phyloP scores from a whole-genome alignment of 2,113 vertebrate species.

The Trichomycterus rosablanca region DNA sequence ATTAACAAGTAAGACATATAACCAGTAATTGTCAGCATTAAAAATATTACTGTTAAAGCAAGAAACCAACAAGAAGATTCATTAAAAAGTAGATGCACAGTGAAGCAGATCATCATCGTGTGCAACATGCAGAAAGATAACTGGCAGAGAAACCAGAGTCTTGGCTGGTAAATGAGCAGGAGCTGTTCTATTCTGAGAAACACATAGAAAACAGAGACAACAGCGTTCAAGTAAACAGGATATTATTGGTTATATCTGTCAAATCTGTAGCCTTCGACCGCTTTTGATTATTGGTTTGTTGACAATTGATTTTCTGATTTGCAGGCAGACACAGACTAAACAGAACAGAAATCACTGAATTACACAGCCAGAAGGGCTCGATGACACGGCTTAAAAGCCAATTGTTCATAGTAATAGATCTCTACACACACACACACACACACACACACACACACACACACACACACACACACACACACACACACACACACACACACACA shows the following conservation, averaged over 20 bases:
- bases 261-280: background rate
- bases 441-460: no score
- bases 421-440: background rate
- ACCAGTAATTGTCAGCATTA: no score
- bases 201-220: background rate
- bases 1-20: no score
- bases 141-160: constrained; percentile 15
- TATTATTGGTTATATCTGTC: background rate
- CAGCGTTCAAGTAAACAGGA: no score
- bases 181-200: constrained; percentile 5
- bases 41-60: no score
- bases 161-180: constrained; percentile 9
- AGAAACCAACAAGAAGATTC: constrained; percentile 14
- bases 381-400: background rate
- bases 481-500: no score
- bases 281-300: background rate
- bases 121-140: constrained; percentile 17
- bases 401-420: background rate
- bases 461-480: no score
- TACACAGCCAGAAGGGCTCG: background rate
- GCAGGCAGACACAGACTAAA: background rate
- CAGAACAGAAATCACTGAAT: no score
- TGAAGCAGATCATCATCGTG: constrained; percentile 8
- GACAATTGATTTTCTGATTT: background rate
- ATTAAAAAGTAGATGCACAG: background rate